A percentile compares a stretch with the other conserved stretches of the same genome.
phyloP scores from a whole-genome alignment of 2,888 invertebrate genomes.

The Lithophane socia region DNA sequence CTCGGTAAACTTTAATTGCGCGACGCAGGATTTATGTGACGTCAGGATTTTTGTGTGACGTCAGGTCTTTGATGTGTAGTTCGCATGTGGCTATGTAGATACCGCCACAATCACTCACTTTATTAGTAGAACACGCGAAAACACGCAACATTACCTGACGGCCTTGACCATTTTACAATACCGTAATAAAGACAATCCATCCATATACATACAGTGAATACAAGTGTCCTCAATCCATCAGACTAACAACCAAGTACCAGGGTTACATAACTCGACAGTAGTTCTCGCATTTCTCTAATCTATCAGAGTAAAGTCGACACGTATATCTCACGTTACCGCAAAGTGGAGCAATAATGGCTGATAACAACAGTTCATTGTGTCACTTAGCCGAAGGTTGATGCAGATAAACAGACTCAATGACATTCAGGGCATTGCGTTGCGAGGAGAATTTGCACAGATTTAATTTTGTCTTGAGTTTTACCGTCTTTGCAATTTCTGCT shows the following conservation, averaged over 20 bases:
- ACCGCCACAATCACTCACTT: no score
- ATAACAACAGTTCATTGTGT: constrained; percentile 76
- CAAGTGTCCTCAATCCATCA: background rate
- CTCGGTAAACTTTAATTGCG: no score
- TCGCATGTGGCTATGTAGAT: no score
- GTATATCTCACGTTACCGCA: constrained; percentile 65
- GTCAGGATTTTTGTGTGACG: no score
- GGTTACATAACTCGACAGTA: constrained; percentile 44
- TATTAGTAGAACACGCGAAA: background rate
- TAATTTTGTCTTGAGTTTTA: background rate
- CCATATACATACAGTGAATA: background rate
- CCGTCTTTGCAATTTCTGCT: background rate
- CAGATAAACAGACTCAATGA: constrained; percentile 56
- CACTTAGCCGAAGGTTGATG: constrained; percentile 61
- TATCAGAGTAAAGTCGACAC: constrained; percentile 38
- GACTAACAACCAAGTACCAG: constrained; percentile 36
- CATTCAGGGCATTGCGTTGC: constrained; percentile 53
- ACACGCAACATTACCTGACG: background rate
- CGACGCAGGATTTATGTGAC: no score
- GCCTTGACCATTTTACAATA: constrained; percentile 8
- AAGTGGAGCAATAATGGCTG: constrained; percentile 68
- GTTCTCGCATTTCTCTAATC: constrained; percentile 49
- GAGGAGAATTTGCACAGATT: constrained; percentile 33
- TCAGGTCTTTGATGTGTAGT: no score
- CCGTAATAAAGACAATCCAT: background rate